Conservation (phyloP, 2,888 invertebrate species). For the Mallateleia sp. region DNA sequence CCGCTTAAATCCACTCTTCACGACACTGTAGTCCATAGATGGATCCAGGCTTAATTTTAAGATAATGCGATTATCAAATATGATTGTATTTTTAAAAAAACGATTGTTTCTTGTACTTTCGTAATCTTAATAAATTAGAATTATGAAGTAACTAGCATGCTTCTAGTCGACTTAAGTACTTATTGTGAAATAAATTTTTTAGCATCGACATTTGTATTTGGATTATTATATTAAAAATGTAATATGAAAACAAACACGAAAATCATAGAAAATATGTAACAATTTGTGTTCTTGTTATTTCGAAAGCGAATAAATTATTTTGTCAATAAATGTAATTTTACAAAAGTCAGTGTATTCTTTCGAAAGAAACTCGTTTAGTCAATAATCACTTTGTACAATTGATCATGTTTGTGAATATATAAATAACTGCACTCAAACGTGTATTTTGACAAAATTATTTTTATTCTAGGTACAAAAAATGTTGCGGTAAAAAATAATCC, state of each 20-base stretch:
- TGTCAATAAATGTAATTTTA: conserved; percentile 34
- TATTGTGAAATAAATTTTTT: conserved; percentile 36
- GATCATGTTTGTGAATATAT: not conserved
- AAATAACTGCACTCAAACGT: not conserved
- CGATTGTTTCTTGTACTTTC: not conserved
- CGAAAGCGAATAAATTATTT: conserved; percentile 45
- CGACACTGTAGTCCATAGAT: not conserved
- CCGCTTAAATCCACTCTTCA: conserved; percentile 5
- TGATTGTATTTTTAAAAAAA: conserved; percentile 9
- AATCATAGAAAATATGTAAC: conserved; percentile 1
- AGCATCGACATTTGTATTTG: not conserved
- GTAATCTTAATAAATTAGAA: not conserved
- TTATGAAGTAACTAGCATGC: conserved; percentile 46
- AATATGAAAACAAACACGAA: too few relatives aligned
- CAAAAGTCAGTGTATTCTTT: conserved; percentile 3
- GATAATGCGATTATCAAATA: not conserved
- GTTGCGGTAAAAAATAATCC: conserved; percentile 12
- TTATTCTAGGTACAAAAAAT: conserved; percentile 19
- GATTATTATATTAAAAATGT: not conserved
- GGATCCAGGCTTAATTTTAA: conserved; percentile 11
- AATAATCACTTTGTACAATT: not conserved
- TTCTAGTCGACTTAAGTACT: conserved; percentile 67
- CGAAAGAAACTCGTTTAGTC: too few relatives aligned
- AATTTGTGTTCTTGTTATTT: conserved; percentile 22
- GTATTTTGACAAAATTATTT: conserved; percentile 5